Evolutionary conservation across 2,797 vertebrate genomes (phyloP).

Genomic region (Micrastur ruficollis): DNA sequence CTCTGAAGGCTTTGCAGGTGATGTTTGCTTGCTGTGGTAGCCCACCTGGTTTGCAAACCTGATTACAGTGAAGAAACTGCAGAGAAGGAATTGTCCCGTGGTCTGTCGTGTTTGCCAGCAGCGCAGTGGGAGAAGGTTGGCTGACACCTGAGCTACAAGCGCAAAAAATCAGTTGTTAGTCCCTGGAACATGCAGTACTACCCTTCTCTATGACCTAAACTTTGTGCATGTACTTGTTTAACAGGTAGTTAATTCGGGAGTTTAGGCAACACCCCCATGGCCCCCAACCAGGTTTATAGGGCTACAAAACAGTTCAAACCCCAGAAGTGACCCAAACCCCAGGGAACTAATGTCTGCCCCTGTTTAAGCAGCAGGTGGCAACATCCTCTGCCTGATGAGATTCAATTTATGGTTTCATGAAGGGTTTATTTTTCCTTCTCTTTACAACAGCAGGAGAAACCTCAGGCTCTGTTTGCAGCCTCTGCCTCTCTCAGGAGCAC

Average conservation of each 20-base stretch:
- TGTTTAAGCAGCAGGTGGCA: constrained; percentile 53
- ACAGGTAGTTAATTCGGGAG: too few species aligned
- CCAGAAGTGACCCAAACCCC: background rate
- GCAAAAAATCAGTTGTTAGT: background rate
- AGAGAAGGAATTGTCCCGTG: background rate
- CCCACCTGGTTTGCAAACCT: background rate
- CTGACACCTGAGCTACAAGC: background rate
- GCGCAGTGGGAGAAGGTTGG: background rate
- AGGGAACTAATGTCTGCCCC: background rate
- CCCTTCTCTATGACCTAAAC: too few species aligned
- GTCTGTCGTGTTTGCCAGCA: background rate
- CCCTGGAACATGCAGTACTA: background rate
- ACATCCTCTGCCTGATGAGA: background rate
- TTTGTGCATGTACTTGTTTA: too few species aligned
- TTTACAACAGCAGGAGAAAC: background rate
- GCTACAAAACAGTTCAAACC: background rate
- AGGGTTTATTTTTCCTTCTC: background rate
- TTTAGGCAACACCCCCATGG: too few species aligned
- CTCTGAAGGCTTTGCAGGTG: background rate
- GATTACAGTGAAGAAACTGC: too few species aligned
- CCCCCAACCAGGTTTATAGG: background rate
- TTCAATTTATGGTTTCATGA: rapidly evolving
- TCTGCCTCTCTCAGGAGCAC: background rate
- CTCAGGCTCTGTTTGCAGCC: background rate
- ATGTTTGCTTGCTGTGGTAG: background rate